A percentile compares a stretch with the other conserved stretches of the same genome.
Conservation (phyloP, 2,113 vertebrate genomes). For the Eira barbara region DNA sequence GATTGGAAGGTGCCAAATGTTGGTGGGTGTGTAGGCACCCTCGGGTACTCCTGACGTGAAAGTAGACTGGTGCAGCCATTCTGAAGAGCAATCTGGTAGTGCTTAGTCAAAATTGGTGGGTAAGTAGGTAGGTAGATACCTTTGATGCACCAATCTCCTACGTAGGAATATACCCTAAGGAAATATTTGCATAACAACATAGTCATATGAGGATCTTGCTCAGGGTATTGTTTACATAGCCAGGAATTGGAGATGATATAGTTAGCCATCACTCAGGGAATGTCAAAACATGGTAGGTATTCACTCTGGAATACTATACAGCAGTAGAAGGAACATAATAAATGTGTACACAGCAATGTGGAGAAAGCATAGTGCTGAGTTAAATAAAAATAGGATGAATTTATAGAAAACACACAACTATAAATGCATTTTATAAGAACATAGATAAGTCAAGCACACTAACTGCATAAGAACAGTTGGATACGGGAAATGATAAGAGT, state of each 20-base stretch:
- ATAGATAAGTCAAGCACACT: background rate
- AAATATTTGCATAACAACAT: background rate
- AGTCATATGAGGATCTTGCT: background rate
- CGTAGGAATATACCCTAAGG: background rate
- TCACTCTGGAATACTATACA: background rate
- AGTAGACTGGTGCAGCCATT: background rate
- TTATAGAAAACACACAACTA: background rate
- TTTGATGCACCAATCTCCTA: background rate
- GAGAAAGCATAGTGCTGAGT: background rate
- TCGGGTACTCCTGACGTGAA: background rate
- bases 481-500: background rate
- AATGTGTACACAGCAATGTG: background rate
- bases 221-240: background rate
- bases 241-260: background rate
- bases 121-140: background rate
- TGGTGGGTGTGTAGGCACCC: background rate
- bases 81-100: background rate
- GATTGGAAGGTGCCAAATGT: background rate
- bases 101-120: background rate
- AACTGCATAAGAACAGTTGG: background rate
- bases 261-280: background rate
- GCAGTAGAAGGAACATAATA: background rate
- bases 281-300: background rate
- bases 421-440: background rate
- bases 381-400: background rate